These are phyloP conservation scores for Lottia scabra DNA, from an alignment of 2,888 invertebrate genomes.

Conservation along the genomic window DNA sequence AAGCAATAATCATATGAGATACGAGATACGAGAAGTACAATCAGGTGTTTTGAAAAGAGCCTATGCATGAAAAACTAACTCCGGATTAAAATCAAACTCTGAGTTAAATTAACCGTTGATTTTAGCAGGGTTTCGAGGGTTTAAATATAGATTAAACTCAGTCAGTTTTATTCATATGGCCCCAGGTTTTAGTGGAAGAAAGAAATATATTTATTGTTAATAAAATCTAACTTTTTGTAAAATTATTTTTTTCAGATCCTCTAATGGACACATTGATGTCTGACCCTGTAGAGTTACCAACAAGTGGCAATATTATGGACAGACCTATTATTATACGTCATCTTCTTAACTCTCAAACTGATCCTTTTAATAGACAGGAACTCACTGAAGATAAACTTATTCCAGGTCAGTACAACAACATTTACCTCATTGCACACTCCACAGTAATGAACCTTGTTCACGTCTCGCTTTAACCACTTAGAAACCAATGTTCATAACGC, in stretches of 20 bases:
- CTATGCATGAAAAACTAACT: no score
- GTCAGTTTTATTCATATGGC: no score
- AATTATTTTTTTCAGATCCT: slow-evolving; percentile 83
- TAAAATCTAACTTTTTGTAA: background rate
- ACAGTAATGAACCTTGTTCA: background rate
- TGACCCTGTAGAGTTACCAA: slow-evolving; percentile 92
- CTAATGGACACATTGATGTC: slow-evolving; percentile 98
- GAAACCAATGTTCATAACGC: no score
- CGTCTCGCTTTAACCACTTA: no score
- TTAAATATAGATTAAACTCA: no score
- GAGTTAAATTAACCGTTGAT: no score
- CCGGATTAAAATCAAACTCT: no score
- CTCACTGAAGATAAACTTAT: slow-evolving; percentile 93
- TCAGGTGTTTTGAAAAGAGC: no score
- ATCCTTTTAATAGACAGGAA: slow-evolving; percentile 97
- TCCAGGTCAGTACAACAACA: slow-evolving; percentile 77
- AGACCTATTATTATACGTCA: slow-evolving; percentile 92
- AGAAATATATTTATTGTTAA: background rate
- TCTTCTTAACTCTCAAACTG: slow-evolving; percentile 93
- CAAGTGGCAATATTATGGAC: slow-evolving; percentile 90
- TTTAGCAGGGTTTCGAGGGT: no score
- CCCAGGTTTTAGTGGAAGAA: no score
- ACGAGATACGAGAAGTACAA: no score
- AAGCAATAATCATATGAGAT: no score
- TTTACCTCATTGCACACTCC: background rate